Base-by-base conservation (phyloP, 2,797 vertebrate genomes). In the Anomalospiza imberbis region DNA sequence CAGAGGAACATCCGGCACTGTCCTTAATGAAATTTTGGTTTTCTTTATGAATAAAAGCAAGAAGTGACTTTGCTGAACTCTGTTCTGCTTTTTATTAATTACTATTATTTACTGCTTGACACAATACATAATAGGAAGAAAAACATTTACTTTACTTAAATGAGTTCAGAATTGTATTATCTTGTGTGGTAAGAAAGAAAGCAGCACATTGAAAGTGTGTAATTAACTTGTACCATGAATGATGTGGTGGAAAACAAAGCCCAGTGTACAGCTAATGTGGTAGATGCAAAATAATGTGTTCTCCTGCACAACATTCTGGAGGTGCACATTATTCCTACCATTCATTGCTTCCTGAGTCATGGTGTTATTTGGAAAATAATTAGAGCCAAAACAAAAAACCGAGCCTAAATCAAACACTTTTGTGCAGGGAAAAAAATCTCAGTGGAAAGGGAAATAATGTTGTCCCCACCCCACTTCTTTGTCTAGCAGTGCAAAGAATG, bases 221-320 rank as follows among this genome's bases (percentile, higher is more conserved):
- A 95, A 96, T 95, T 95, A 95, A 93, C 91, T 95, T 89, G 91
- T 89, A 92, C 82, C 9, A 2, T 94, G 82, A 97, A 80, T 80
- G 79, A 97, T 95, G 92, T 65, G 70, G 79, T 75, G 21, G 72
- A 92, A 94, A 86, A 94, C 79, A 96, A 95, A 95, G 82, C 51
- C 57, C 58, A 80, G 68, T 38, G 65, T 57, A 79, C 42, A 95
- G 75, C 72, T 94, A 92, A 91, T 68, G 65, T 80, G 71, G 62
- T 66, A 48, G 91, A 72, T 94, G n/a, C 58, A 94, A 96, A 94
- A 91, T 89, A 94, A 91, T 58, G 65, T 77, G 79, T 88, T 92
- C 54, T 85, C 67, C 83, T 74, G 66, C 88, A 72, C 79, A 91
- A 38, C 71, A 51, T 83, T 94, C 72, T 1, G 10, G 50, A 92